These are phyloP conservation scores for Steinernema khuongi DNA, from an alignment of 1,140 invertebrate genomes.

Conservation along the genomic window DNA sequence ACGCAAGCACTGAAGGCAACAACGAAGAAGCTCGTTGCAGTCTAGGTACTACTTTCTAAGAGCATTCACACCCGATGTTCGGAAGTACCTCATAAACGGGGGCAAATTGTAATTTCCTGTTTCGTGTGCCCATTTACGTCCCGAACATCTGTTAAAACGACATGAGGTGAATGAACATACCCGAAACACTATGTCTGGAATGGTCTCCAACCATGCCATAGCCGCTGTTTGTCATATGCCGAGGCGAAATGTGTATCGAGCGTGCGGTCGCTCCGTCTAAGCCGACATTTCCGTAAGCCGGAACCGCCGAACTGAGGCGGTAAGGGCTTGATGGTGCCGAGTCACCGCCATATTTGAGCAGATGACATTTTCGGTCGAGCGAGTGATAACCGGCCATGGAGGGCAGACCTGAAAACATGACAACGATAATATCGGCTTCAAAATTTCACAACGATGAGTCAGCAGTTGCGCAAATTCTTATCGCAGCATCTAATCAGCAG, in stretches of 20 bases:
- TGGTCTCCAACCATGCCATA: conserved; percentile 6
- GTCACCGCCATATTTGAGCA: conserved; percentile 12
- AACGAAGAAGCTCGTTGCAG: not conserved
- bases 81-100: too few relatives aligned
- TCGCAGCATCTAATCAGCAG: too few relatives aligned
- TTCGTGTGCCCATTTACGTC: not conserved
- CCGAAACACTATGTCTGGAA: conserved; percentile 1
- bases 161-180: not conserved
- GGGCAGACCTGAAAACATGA: not conserved
- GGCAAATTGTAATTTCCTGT: too few relatives aligned
- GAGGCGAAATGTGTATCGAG: not conserved
- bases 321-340: conserved; percentile 11
- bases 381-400: conserved; percentile 25
- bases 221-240: conserved; percentile 5
- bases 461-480: too few relatives aligned
- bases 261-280: not conserved
- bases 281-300: conserved; percentile 1
- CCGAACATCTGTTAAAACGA: conserved; percentile 2
- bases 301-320: conserved; percentile 13
- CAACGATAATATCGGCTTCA: not conserved
- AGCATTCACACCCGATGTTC: not conserved
- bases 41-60: not conserved
- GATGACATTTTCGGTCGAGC: conserved; percentile 45
- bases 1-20: not conserved
- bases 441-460: too few relatives aligned